Evolutionary conservation across 2,888 invertebrate genomes (phyloP).

Genomic region (Leptinotarsa rubiginosa): DNA sequence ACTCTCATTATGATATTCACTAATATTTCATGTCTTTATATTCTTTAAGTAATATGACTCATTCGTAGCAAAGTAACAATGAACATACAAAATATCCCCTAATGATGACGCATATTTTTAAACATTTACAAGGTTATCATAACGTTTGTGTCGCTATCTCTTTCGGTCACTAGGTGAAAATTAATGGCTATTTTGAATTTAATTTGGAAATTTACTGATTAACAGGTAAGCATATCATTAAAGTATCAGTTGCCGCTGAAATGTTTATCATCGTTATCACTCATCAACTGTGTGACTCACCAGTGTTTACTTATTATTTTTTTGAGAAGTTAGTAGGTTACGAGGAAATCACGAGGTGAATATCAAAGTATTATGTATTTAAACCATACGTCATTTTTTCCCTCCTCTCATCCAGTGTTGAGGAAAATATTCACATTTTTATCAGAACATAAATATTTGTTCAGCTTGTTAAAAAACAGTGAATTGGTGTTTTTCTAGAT

Average conservation of each 20-base stretch:
- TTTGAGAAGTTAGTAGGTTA: neutral
- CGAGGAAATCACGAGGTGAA: too few species aligned
- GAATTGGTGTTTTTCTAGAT: too few species aligned
- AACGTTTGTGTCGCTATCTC: neutral
- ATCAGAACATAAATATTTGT: too few species aligned
- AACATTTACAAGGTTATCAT: neutral
- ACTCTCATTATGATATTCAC: too few species aligned
- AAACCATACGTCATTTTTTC: too few species aligned
- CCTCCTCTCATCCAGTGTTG: too few species aligned
- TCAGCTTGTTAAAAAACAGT: too few species aligned
- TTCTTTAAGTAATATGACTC: neutral
- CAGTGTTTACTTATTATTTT: neutral
- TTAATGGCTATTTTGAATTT: neutral
- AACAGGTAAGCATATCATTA: neutral
- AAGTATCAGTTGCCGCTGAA: neutral
- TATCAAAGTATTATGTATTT: too few species aligned
- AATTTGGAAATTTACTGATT: neutral
- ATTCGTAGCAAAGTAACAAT: neutral
- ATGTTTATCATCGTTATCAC: neutral
- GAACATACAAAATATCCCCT: neutral
- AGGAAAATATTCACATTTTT: too few species aligned
- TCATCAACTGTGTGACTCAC: neutral
- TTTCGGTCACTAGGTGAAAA: conserved; percentile 9
- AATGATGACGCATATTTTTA: neutral
- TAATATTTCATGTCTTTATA: too few species aligned